phyloP scores from a whole-genome alignment of 1,140 invertebrate species.

The Meteorus sp. region DNA sequence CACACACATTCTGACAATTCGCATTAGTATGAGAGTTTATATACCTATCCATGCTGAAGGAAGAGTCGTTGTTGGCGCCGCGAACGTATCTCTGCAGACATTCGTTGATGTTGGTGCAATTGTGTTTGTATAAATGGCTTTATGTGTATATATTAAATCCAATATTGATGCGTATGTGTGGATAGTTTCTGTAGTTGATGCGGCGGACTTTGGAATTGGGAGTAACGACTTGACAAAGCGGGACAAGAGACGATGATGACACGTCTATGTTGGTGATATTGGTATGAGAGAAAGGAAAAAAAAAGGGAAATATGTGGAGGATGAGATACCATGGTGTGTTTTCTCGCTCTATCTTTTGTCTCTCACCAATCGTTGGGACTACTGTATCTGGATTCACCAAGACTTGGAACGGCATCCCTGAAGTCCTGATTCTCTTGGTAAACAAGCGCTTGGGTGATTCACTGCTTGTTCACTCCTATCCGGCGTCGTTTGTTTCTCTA shows the following conservation, averaged over 20 bases:
- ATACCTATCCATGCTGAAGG: too few relatives aligned
- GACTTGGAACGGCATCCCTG: conserved; percentile 37
- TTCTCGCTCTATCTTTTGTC: too few relatives aligned
- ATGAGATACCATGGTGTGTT: conserved; percentile 8
- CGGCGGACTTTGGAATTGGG: too few relatives aligned
- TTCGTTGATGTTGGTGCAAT: too few relatives aligned
- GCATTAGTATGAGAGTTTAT: too few relatives aligned
- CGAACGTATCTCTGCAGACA: conserved; percentile 6
- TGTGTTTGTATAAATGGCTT: not conserved
- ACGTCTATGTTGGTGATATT: not conserved
- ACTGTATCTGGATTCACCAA: too few relatives aligned
- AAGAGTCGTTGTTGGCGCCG: conserved; percentile 10
- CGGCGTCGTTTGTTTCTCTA: conserved; percentile 55
- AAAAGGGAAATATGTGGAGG: conserved; percentile 15
- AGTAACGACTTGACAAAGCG: not conserved
- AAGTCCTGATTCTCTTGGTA: conserved; percentile 57
- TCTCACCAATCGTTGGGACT: too few relatives aligned
- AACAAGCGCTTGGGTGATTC: conserved; percentile 59
- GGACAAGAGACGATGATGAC: not conserved
- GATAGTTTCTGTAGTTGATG: too few relatives aligned
- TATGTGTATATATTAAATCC: not conserved
- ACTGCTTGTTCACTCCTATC: conserved; percentile 57
- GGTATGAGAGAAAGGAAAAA: not conserved
- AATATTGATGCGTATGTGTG: not conserved
- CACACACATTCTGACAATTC: too few relatives aligned